Evolutionary conservation across 1,140 invertebrate genomes (phyloP), one percentile per base, ranked within the genome.

Genomic region (Pseudomyrmex gracilis): DNA sequence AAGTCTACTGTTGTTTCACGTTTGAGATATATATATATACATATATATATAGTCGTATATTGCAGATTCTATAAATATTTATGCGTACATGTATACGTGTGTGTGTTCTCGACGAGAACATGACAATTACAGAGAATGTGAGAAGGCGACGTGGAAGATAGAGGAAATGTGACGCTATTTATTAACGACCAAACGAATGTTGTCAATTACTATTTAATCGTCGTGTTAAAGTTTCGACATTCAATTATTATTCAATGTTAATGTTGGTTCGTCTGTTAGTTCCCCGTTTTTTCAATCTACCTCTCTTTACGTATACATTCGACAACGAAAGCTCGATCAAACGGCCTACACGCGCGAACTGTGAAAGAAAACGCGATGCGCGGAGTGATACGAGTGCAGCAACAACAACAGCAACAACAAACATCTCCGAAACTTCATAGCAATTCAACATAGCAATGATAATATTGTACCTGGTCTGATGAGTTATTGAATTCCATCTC

Each of bases 181-280:
- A 34, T 34, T 90, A 91, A 91, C 89, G 89, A 92, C 89, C 88
- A 93, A 93, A 90, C 90, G 92, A 93, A 93, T 92, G 86, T 80
- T 91, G 93, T 93, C 93, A 94, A 94, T 94, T 94, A 94, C 84
- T 90, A 91, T 71, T 89, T 76, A 85, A 90, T 90, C 85, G 87
- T 83, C 73, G 71, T 74, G 58, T 91, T 91, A 78, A 90, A 91
- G 88, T 91, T 90, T 89, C 22, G 89, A 88, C 87, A 86, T 92
- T 93, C 89, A 85, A 91, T 91, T 92, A 92, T 86, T 86, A 85
- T 89, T 34, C 89, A 68, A 88, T 90, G 86, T 89, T 86, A 85
- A 64, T 77, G 61, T 83, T 73, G 57, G 51, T 58, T 82, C 60
- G 57, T 78, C 86, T 74, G n/a, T 87, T 88, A 64, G 58, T 22